A percentile compares a stretch with the other conserved stretches of the same genome.
phyloP scores from a whole-genome alignment of 2,888 invertebrate species.

The Asteroscopus sphinx region DNA sequence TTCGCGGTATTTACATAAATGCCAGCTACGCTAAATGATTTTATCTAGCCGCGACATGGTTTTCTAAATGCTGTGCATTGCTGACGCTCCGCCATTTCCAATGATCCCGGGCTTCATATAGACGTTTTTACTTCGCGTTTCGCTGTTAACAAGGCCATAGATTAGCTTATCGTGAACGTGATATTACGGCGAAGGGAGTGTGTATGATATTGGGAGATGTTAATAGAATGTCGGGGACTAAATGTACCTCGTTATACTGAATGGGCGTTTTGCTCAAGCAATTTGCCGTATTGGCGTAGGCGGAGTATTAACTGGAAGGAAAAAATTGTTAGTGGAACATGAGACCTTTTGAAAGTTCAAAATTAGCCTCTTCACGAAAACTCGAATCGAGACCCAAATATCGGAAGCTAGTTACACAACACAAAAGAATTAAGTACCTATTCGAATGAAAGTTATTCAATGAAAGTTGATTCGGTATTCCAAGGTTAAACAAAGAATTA shows the following conservation, averaged over 20 bases:
- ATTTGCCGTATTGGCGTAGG: neutral
- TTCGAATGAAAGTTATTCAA: conserved; percentile 31
- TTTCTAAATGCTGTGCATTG: conserved; percentile 51
- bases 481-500: conserved; percentile 22
- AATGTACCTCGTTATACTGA: conserved; percentile 33
- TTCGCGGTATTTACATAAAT: conserved; percentile 55
- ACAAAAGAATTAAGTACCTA: conserved; percentile 25
- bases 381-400: neutral
- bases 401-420: too few species aligned
- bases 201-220: conserved; percentile 32
- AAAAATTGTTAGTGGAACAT: neutral
- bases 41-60: conserved; percentile 52
- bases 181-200: conserved; percentile 36
- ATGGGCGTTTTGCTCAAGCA: conserved; percentile 12
- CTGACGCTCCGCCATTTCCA: conserved; percentile 44
- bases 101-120: conserved; percentile 34
- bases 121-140: conserved; percentile 49
- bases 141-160: conserved; percentile 44
- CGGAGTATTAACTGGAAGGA: neutral
- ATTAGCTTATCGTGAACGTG: conserved; percentile 46
- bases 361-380: neutral
- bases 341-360: too few species aligned
- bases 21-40: conserved; percentile 55
- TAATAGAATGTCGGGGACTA: conserved; percentile 31
- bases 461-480: conserved; percentile 35